Conservation (phyloP, 2,888 invertebrate genomes). For the Onthophagus sagittarius region DNA sequence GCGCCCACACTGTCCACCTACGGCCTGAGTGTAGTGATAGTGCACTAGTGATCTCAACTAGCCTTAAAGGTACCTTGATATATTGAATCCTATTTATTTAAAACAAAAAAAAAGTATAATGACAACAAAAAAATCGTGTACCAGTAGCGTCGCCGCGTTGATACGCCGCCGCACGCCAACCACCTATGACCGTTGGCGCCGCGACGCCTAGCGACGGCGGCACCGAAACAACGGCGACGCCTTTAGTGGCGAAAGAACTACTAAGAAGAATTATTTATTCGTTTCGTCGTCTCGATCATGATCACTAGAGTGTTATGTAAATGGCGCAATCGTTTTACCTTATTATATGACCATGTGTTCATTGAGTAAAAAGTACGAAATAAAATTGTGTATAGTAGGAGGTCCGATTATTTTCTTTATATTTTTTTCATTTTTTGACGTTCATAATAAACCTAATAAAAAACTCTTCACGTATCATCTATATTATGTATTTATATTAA, state of each 20-base stretch:
- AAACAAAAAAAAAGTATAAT: constrained; percentile 4
- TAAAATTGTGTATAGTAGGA: constrained; percentile 38
- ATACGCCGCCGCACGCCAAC: constrained; percentile 46
- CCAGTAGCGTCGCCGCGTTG: constrained; percentile 40
- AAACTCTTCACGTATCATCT: too few species aligned
- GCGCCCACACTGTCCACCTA: constrained; percentile 35
- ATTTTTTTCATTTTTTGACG: neutral
- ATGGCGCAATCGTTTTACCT: constrained; percentile 46
- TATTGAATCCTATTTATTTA: constrained; percentile 40
- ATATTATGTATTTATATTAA: neutral
- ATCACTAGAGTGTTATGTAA: constrained; percentile 37
- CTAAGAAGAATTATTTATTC: constrained; percentile 21
- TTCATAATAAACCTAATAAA: neutral
- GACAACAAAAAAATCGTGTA: constrained; percentile 17
- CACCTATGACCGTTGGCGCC: constrained; percentile 44
- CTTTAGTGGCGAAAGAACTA: constrained; percentile 17
- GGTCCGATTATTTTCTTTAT: neutral
- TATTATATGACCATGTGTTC: constrained; percentile 48
- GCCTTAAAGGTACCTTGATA: constrained; percentile 49
- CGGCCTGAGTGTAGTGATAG: constrained; percentile 43
- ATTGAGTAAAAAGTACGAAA: constrained; percentile 47
- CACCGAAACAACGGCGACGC: constrained; percentile 3
- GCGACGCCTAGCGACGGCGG: constrained; percentile 29
- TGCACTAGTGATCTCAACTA: constrained; percentile 51
- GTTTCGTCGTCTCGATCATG: constrained; percentile 21